Base-by-base conservation (phyloP, 2,888 invertebrate species). In the Xylota sylvarum region DNA sequence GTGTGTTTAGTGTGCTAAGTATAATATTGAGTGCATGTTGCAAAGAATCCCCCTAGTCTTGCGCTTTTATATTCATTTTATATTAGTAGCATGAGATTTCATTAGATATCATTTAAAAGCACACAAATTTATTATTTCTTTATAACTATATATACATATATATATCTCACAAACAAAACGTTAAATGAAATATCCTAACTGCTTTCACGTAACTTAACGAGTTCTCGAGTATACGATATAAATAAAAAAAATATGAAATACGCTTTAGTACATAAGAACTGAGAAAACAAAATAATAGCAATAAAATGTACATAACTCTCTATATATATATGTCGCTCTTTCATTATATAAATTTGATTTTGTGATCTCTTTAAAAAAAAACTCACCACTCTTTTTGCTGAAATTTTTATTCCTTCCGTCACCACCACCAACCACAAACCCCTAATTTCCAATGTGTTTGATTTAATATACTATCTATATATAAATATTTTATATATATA, bases 151-250 rank as follows among this genome's bases (percentile, higher is more conserved):
- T 2, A 10, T 23, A 48, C 37, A 35, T 12, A 52, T 70, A 17
- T 65, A 27, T 70, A 62, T 43, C 58, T 70, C 69, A 76, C 74
- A 77, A 81, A 77, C 40, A 67, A 72, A 77, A 30, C 73, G 60
- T 56, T 69, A 62, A 76, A 43, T n/a, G 55, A 48, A 82, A 73
- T 67, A 81, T 84, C 81, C 84, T 87, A 86, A 81, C 87, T 88
- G 80, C 87, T 87, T 87, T 79, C 87, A 78, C 79, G 52, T 83
- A 70, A 69, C 55, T 37, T 65, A 86, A 77, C 43, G 73, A 60
- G 48, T 86, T 60, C n/a, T 48, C 40, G 23, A 76, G 48, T 19
- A 65, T 52, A 72, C 12, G 37, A 72, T 60, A 1, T 9, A 40
- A 55, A 60, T 55, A 77, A 62, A 62, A 65, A 32, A 46, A 35